Evolutionary conservation across 2,113 vertebrate genomes (phyloP), one percentile per base, ranked within the genome.

Genomic region (Colistium nudipinnis): DNA sequence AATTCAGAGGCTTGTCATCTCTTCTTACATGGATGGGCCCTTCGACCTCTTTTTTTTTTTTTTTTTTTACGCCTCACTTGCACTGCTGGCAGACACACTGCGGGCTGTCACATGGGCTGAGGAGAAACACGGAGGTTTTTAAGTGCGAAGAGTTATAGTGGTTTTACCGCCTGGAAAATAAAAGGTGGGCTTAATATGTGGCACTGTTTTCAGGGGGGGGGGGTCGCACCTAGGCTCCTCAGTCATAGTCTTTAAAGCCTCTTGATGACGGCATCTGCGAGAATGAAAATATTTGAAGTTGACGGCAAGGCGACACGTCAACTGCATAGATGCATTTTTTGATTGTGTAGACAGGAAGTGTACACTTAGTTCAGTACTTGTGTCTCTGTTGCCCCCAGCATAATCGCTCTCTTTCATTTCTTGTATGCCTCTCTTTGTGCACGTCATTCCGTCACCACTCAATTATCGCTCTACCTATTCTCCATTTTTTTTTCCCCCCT

Each of bases 1-100:
- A 90, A 92, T 92, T 90, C 87, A 82, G 83, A 91, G 84, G 70
- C 89, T 88, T 91, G 88, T 90, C 89, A 89, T 89, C 84, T 88
- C 80, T 78, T 88, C 80, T 90, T 90, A 90, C 88, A 80, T 85
- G 84, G 85, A 90, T 81, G 85, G 76, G 84, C 86, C 89, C 85
- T 90, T 86, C 76, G 83, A 90, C 89, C 90, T 74, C 73, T 81
- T 90, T 88, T 53, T 75, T 85, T 86, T 85, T 89, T 74, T 70
- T 81, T 90, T 88, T 53, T 75, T 85, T 86, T 85, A 85, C 67
- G 85, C 88, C 83, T 90, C 82, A 79, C 87, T 88, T 86, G 73
- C 85, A 82, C 49, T 6, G 85, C 88, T 87, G 83, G 89, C 88
- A 91, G 90, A 90, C 88, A 77, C 67, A 66, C 84, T 78, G 84